Base-by-base conservation (phyloP, 1,140 invertebrate species). In the Gonatopus flavifemur region DNA sequence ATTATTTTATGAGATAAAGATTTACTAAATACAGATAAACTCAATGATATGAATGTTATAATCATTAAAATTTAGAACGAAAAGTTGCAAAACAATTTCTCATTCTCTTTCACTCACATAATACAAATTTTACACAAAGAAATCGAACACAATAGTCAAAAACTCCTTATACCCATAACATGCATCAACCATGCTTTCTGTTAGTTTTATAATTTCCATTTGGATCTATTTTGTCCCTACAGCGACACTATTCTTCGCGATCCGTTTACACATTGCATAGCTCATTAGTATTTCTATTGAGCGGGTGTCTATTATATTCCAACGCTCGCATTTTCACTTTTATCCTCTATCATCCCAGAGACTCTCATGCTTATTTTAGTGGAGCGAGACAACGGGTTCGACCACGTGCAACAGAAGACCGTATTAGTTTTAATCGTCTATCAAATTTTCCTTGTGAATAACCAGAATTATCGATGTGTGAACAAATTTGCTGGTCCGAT, bases 221-320 rank as follows among this genome's bases (percentile, higher is more conserved):
- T 24, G 32, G 31, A 48, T 61, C 48, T 24, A n/a, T n/a, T n/a
- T n/a, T n/a, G n/a, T n/a, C n/a, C 48, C 45, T 10, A 18, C 42
- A 43, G 45, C 36, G 47, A 52, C 41, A 32, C 32, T 42, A 60
- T 62, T 58, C 56, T 66, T 62, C 24, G 22, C 47, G 45, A 52
- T 52, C 33, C 62, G 59, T 63, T n/a, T 69, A 60, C 60, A 66
- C 49, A n/a, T 66, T 57, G 33, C 32, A 52, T 44, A 16, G 51
- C 61, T 73, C 69, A 73, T 74, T 72, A 67, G 58, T 74, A 71
- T 71, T 69, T 66, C 52, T 64, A 69, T 62, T 59, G 57, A 49
- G 52, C 41, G 49, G 44, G 52, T 35, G 46, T 58, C 61, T 65
- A 72, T 72, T 75, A 68, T 74, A 59, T 59, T 52, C 44, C 58